These are phyloP conservation scores for Malacosoma neustria DNA, from an alignment of 2,888 invertebrate genomes.

Conservation along the genomic window DNA sequence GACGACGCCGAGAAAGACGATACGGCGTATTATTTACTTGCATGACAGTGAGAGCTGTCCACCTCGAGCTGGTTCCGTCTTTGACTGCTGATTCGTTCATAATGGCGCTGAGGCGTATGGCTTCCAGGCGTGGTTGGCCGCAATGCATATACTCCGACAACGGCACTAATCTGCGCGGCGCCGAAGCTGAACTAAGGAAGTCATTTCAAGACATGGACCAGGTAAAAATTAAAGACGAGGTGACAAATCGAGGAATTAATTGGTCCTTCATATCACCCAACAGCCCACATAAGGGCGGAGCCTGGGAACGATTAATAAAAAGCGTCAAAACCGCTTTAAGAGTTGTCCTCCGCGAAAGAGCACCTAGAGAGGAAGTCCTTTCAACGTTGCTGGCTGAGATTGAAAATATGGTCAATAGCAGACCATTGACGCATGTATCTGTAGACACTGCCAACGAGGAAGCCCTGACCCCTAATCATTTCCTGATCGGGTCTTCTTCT, in stretches of 20 bases:
- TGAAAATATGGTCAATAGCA: conserved; percentile 10
- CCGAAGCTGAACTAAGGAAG: conserved; percentile 10
- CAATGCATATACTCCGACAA: conserved; percentile 10
- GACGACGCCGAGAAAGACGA: conserved; percentile 11
- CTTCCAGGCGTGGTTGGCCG: conserved; percentile 16
- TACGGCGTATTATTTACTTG: conserved; percentile 19
- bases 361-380: conserved; percentile 9
- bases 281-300: conserved; percentile 14
- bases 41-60: conserved; percentile 14
- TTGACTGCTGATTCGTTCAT: conserved; percentile 14
- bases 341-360: conserved; percentile 11
- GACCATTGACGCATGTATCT: conserved; percentile 10
- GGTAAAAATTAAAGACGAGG: conserved; percentile 1
- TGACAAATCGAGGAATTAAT: conserved; percentile 1
- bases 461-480: conserved; percentile 18
- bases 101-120: conserved; percentile 17
- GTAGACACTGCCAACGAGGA: conserved; percentile 3
- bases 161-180: conserved; percentile 15
- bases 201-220: conserved; percentile 8
- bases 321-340: conserved; percentile 11
- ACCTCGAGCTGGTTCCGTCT: conserved; percentile 11
- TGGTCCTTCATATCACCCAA: conserved; percentile 15
- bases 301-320: conserved; percentile 15
- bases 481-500: conserved; percentile 14
- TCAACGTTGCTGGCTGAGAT: conserved; percentile 9